Evolutionary conservation across 2,888 invertebrate genomes (phyloP).

Genomic region (Hedychridium roseum): DNA sequence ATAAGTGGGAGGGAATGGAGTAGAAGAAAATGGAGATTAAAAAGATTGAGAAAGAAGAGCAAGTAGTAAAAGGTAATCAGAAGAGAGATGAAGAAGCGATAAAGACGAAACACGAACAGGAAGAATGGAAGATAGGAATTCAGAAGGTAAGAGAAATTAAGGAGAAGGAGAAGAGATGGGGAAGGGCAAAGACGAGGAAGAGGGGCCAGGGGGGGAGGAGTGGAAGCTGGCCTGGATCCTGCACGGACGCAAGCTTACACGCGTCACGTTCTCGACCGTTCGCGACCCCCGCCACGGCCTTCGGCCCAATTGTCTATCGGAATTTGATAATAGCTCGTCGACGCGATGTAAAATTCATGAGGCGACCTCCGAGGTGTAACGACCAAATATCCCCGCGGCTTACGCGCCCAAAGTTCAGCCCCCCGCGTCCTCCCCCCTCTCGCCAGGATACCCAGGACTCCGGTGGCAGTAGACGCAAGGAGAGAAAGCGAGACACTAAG

Average conservation of each 20-base stretch:
- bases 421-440: no score
- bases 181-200: neutral
- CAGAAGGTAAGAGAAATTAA: neutral
- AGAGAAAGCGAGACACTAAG: no score
- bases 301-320: constrained; percentile 44
- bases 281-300: constrained; percentile 19
- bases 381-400: constrained; percentile 38
- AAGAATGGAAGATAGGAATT: neutral
- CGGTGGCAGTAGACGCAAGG: no score
- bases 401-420: constrained; percentile 30
- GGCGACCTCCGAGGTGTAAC: constrained; percentile 36
- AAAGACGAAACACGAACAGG: neutral
- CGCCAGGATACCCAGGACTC: no score
- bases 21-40: no score
- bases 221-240: constrained; percentile 19
- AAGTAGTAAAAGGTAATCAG: neutral
- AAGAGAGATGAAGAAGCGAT: neutral
- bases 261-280: constrained; percentile 35
- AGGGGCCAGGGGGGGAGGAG: constrained; percentile 3
- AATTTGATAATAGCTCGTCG: constrained; percentile 50
- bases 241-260: constrained; percentile 27
- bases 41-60: no score
- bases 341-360: constrained; percentile 49
- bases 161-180: neutral
- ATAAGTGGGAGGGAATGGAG: no score